phyloP scores from a whole-genome alignment of 2,797 vertebrate genomes.

The Odontamblyopus lacepedii region DNA sequence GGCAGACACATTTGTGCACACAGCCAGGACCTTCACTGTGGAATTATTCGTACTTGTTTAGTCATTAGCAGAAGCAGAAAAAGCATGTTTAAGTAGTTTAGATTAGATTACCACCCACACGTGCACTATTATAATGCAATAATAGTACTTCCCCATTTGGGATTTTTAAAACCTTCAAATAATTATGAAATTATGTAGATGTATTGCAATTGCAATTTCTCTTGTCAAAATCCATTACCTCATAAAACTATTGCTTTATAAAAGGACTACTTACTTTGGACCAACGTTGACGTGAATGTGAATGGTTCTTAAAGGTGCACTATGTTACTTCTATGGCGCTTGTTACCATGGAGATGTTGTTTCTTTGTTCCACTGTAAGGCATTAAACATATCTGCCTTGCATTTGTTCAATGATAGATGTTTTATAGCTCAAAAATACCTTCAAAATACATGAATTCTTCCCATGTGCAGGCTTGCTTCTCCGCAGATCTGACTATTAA shows the following conservation, averaged over 20 bases:
- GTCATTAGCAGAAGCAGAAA: constrained; percentile 28
- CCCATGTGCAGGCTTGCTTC: too few species aligned
- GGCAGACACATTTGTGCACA: constrained; percentile 35
- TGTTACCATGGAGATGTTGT: too few species aligned
- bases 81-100: constrained; percentile 30
- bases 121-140: background rate
- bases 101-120: constrained; percentile 8
- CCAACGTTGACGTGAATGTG: too few species aligned
- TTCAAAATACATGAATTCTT: too few species aligned
- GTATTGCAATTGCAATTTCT: constrained; percentile 8
- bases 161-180: background rate
- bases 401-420: too few species aligned
- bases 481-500: too few species aligned
- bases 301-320: too few species aligned
- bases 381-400: too few species aligned
- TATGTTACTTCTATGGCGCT: too few species aligned
- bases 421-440: too few species aligned
- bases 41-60: constrained; percentile 39
- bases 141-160: background rate
- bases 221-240: constrained; percentile 30
- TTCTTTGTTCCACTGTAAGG: too few species aligned
- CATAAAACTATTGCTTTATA: constrained; percentile 3
- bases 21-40: constrained; percentile 28
- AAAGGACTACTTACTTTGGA: background rate
- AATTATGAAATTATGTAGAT: constrained; percentile 12